Evolutionary conservation across 1,140 invertebrate species (phyloP), one percentile per base, ranked within the genome.

Genomic region (Achatina immaculata): DNA sequence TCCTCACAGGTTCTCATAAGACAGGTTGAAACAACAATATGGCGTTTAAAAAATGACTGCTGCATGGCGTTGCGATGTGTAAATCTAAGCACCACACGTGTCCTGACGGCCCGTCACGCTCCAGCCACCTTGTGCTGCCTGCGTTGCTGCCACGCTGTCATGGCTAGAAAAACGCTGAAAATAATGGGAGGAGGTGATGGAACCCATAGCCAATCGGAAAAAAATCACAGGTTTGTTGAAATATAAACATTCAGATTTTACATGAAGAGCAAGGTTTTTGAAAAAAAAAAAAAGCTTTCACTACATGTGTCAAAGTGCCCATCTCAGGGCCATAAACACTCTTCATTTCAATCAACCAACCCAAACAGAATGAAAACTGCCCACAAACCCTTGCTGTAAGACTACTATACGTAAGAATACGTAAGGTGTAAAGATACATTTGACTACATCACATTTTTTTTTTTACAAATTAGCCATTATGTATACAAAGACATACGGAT

Each of bases 181-280:
- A 72, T 72, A n/a, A 72, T 43, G 69, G 69, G 69, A 66, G 62
- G 38, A 73, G 28, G 71, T 48, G 42, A 40, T n/a, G 14, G 34
- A 73, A 36, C 36, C 28, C 43, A 34, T 45, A 51, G 28, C 71
- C 71, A 9, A n/a, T 73, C 4, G 42, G 43, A 51, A 73, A 73
- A 51, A 48, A 73, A 73, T 73, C 42, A 72, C 69, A 73, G 71
- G 24, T 73, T 62, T 73, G 40, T 48, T 73, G 38, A 69, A 69
- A 69, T 42, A 68, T 42, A 21, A 62, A 62, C 28, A 34, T 28
- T 31, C 58, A 31, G 51, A 62, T 62, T 62, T n/a, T 16, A 62
- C n/a, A 62, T 6, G 58, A 62, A 28, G n/a, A n/a, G 28, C 28
- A 62, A 62, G 58, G 58, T 62, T 62, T 62, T 6, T 6, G 58